These are phyloP conservation scores for Felis chaus DNA, from an alignment of 2,113 vertebrate species.

Conservation along the genomic window DNA sequence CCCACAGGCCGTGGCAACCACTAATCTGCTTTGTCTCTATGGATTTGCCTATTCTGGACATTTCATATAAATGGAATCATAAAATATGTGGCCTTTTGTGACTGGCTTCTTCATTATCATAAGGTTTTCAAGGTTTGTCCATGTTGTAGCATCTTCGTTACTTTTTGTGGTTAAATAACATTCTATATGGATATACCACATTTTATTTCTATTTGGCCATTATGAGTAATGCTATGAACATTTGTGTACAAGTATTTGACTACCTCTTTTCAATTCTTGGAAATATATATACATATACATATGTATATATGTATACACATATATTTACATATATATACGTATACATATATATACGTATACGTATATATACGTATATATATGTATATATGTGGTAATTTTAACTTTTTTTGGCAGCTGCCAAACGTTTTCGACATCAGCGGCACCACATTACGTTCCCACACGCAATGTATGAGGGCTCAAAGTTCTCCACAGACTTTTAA, in stretches of 20 bases:
- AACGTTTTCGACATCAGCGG: neutral
- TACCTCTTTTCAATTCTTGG: neutral
- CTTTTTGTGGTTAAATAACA: neutral
- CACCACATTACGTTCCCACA: neutral
- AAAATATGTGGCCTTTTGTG: neutral
- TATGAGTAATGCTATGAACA: neutral
- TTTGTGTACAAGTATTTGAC: neutral
- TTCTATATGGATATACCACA: neutral
- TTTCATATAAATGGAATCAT: neutral
- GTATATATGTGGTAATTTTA: neutral
- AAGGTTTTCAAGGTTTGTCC: neutral
- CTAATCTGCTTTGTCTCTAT: neutral
- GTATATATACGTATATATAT: too few relatives aligned
- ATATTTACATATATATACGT: fast-evolving
- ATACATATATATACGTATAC: too few relatives aligned
- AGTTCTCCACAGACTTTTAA: neutral
- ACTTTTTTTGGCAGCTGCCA: neutral
- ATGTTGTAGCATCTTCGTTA: neutral
- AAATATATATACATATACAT: neutral
- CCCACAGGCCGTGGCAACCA: neutral
- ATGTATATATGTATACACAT: too few relatives aligned
- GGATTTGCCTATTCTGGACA: neutral
- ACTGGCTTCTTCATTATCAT: neutral
- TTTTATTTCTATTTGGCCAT: neutral
- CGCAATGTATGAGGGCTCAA: neutral